These are phyloP conservation scores for Lycorma delicatula DNA, from an alignment of 1,140 invertebrate species.

Conservation along the genomic window DNA sequence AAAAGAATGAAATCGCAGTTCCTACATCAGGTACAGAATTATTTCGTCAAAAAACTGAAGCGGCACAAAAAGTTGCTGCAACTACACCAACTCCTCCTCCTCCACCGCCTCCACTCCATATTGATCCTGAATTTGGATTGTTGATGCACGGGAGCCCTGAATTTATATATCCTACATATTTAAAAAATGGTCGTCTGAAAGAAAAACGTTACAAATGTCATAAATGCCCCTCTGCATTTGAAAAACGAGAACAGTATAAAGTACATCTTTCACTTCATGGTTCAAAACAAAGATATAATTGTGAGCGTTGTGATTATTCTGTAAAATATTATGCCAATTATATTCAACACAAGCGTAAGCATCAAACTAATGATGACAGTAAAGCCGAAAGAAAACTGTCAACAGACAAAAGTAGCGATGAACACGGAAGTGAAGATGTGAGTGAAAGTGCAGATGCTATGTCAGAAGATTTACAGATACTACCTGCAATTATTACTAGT, in stretches of 20 bases:
- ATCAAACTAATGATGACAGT: slow-evolving; percentile 52
- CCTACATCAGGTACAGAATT: slow-evolving; percentile 53
- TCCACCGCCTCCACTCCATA: slow-evolving; percentile 37
- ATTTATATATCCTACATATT: slow-evolving; percentile 63
- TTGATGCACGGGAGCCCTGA: slow-evolving; percentile 63
- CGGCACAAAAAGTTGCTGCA: slow-evolving; percentile 21
- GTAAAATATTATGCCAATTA: slow-evolving; percentile 79
- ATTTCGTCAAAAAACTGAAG: slow-evolving; percentile 51
- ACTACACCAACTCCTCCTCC: not conserved
- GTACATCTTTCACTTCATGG: slow-evolving; percentile 76
- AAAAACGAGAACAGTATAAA: slow-evolving; percentile 76
- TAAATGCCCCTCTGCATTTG: slow-evolving; percentile 82
- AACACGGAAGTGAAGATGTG: not conserved
- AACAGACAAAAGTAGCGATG: slow-evolving; percentile 5
- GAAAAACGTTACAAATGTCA: slow-evolving; percentile 73
- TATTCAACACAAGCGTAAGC: slow-evolving; percentile 67
- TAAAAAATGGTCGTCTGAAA: slow-evolving; percentile 63
- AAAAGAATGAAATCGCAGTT: slow-evolving; percentile 35
- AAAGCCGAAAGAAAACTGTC: slow-evolving; percentile 21
- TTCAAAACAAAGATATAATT: slow-evolving; percentile 71
- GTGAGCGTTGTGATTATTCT: slow-evolving; percentile 79
- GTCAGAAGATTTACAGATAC: slow-evolving; percentile 20
- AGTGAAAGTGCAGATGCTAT: slow-evolving; percentile 35
- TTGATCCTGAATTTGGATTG: slow-evolving; percentile 55
- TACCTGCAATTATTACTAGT: slow-evolving; percentile 24